These are phyloP conservation scores for Penaeus indicus DNA, from an alignment of 1,140 invertebrate genomes.

Conservation along the genomic window DNA sequence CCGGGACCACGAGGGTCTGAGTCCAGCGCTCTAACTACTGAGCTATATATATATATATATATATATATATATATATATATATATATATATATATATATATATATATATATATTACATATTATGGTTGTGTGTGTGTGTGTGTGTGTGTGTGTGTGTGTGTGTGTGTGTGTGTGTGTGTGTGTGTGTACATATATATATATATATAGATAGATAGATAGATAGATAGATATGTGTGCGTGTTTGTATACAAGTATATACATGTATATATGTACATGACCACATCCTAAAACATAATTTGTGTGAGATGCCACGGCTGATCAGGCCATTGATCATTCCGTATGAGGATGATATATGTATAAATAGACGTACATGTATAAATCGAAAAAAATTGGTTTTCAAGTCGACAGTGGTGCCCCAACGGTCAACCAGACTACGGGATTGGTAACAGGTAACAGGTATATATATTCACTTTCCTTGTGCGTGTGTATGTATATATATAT, in stretches of 20 bases:
- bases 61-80: too few species aligned
- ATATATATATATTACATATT: constrained; percentile 32
- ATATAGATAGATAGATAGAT: neutral
- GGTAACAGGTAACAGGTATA: too few species aligned
- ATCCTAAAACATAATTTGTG: too few species aligned
- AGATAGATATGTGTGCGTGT: neutral
- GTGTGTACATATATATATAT: constrained; percentile 67
- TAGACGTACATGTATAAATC: too few species aligned
- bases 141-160: neutral
- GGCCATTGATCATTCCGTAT: too few species aligned
- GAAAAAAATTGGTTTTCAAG: too few species aligned
- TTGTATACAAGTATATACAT: neutral
- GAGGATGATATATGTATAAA: too few species aligned
- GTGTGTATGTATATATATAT: constrained; percentile 67
- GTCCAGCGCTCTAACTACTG: neutral
- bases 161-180: neutral
- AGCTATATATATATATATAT: too few species aligned
- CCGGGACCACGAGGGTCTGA: neutral
- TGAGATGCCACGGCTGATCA: too few species aligned
- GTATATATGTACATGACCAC: neutral
- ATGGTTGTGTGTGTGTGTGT: neutral
- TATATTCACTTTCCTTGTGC: neutral
- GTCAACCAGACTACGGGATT: too few species aligned
- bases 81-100: constrained; percentile 3
- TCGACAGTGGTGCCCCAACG: too few species aligned